phyloP scores from a whole-genome alignment of 2,888 invertebrate genomes.

The Acleris literana region DNA sequence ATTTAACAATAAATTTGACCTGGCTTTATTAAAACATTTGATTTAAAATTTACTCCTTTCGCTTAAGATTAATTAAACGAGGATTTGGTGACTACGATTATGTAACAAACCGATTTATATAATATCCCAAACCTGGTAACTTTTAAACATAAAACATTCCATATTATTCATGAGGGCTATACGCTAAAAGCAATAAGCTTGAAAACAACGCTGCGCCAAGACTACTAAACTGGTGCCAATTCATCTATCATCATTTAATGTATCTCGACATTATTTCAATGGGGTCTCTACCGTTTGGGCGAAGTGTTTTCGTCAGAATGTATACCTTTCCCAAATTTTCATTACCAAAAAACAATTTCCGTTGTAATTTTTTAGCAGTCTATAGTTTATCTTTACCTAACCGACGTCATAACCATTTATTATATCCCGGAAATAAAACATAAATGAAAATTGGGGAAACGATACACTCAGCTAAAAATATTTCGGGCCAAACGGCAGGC shows the following conservation, averaged over 20 bases:
- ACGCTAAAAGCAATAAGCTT: slow-evolving; percentile 17
- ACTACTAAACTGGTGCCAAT: slow-evolving; percentile 1
- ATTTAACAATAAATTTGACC: slow-evolving; percentile 49
- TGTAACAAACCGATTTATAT: slow-evolving; percentile 27
- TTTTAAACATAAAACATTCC: background rate
- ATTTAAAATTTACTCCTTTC: slow-evolving; percentile 48
- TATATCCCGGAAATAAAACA: no score
- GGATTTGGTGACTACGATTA: slow-evolving; percentile 64
- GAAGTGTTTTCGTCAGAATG: no score
- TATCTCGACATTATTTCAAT: slow-evolving; percentile 18
- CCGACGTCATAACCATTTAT: no score
- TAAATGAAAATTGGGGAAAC: no score
- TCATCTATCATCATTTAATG: slow-evolving; percentile 26
- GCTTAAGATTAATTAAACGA: slow-evolving; percentile 60
- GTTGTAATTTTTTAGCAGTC: no score
- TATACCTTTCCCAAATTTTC: no score
- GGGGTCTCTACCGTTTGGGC: no score
- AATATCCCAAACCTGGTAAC: slow-evolving; percentile 9
- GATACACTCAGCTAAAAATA: no score
- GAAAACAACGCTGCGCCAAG: slow-evolving; percentile 4
- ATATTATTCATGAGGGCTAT: slow-evolving; percentile 15
- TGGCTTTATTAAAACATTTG: slow-evolving; percentile 58
- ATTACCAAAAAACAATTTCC: no score
- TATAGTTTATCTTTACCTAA: no score
- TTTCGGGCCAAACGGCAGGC: no score